phyloP scores from a whole-genome alignment of 2,888 invertebrate species.

The Oscheius myriophilus region DNA sequence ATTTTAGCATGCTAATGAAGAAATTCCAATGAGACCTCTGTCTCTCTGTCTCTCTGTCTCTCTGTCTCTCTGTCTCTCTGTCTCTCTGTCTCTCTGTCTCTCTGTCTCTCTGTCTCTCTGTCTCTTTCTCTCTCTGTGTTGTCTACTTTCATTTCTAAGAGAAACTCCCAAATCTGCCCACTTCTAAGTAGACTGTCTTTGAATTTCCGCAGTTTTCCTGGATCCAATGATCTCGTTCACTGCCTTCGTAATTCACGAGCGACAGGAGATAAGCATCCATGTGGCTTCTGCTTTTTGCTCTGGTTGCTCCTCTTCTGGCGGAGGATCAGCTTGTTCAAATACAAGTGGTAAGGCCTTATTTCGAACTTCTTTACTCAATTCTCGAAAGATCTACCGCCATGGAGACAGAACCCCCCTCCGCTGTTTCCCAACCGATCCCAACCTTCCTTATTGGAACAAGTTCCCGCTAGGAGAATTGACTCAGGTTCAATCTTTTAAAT shows the following conservation, averaged over 20 bases:
- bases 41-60: too few relatives aligned
- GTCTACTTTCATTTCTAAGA: too few relatives aligned
- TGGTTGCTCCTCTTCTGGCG: slow-evolving; percentile 10
- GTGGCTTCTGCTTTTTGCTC: background rate
- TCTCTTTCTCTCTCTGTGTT: too few relatives aligned
- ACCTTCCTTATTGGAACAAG: slow-evolving; percentile 15
- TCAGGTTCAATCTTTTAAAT: background rate
- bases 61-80: too few relatives aligned
- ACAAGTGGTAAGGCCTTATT: slow-evolving; percentile 12
- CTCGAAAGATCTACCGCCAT: slow-evolving; percentile 28
- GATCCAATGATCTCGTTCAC: too few relatives aligned
- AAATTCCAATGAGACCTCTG: too few relatives aligned
- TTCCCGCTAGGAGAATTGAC: slow-evolving; percentile 26
- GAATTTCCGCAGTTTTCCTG: too few relatives aligned
- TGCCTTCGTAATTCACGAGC: slow-evolving; percentile 6
- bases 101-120: too few relatives aligned
- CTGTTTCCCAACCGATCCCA: slow-evolving; percentile 31
- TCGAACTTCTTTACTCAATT: background rate
- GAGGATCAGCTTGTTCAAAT: slow-evolving; percentile 18
- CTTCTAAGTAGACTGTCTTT: too few relatives aligned
- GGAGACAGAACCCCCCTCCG: slow-evolving; percentile 30
- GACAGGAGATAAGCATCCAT: slow-evolving; percentile 8
- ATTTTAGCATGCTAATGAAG: too few relatives aligned
- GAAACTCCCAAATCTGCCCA: too few relatives aligned
- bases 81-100: too few relatives aligned